phyloP scores from a whole-genome alignment of 2,888 invertebrate species.

The Hylaea fasciaria region DNA sequence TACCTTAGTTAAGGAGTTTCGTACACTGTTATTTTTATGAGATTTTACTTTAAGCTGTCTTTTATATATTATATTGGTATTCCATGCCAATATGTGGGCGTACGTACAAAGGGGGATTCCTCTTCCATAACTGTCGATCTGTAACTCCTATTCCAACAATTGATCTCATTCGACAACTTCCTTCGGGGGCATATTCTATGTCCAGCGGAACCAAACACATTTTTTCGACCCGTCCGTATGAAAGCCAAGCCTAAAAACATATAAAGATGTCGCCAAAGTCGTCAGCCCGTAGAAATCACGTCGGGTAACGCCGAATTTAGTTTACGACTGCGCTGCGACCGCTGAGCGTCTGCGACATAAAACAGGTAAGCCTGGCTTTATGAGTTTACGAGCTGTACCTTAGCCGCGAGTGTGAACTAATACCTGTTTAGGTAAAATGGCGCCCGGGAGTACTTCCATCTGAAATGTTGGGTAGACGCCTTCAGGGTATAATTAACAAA shows the following conservation, averaged over 20 bases:
- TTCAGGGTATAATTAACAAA: slow-evolving; percentile 2
- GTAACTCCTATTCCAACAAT: no score
- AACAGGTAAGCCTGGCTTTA: slow-evolving; percentile 23
- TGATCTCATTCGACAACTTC: no score
- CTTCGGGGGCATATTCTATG: no score
- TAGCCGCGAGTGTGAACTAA: slow-evolving; percentile 19
- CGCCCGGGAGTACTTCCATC: background rate
- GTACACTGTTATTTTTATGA: background rate
- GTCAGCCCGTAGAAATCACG: slow-evolving; percentile 1
- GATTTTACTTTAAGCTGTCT: no score
- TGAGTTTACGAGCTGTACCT: slow-evolving; percentile 17
- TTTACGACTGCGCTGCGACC: slow-evolving; percentile 20
- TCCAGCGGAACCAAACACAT: no score
- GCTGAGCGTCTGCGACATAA: slow-evolving; percentile 14
- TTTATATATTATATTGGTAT: no score
- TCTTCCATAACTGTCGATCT: no score
- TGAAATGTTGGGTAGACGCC: background rate
- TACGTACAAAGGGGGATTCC: no score
- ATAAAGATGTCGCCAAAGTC: background rate
- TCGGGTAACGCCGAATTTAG: slow-evolving; percentile 19
- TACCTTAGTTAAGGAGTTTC: background rate
- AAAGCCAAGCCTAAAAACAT: no score
- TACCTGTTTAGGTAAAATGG: slow-evolving; percentile 20
- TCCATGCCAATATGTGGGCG: no score
- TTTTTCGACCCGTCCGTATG: no score